These are phyloP conservation scores for Mystacides longicornis DNA, from an alignment of 2,888 invertebrate species.

Conservation along the genomic window DNA sequence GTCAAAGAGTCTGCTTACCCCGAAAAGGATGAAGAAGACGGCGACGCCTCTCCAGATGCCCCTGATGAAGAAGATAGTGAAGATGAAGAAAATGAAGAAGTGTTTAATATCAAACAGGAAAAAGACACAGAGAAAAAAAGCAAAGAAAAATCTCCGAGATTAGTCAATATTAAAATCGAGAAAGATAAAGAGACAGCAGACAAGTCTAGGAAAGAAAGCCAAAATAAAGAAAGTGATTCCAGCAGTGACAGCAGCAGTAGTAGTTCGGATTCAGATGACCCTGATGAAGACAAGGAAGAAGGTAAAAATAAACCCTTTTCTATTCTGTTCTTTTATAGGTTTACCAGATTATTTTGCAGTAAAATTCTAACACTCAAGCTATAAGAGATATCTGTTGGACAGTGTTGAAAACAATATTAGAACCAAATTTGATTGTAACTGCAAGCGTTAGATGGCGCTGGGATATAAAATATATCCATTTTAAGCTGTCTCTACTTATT, in stretches of 20 bases:
- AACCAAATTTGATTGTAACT: no score
- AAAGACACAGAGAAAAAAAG: conserved; percentile 5
- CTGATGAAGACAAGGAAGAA: background rate
- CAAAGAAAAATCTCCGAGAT: background rate
- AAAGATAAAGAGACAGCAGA: background rate
- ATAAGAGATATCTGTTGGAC: no score
- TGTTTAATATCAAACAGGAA: conserved; percentile 9
- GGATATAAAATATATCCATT: no score
- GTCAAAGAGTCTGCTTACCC: background rate
- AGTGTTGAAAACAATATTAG: no score
- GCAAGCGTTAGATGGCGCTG: no score
- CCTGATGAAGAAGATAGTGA: conserved; percentile 6
- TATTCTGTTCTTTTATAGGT: no score
- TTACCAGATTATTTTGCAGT: no score
- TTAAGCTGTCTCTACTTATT: no score
- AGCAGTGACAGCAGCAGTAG: background rate
- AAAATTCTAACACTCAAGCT: no score
- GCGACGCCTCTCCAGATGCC: background rate
- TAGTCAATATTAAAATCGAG: background rate
- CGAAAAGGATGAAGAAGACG: conserved; percentile 1
- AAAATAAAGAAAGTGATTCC: background rate
- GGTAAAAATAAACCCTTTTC: no score
- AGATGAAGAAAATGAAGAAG: background rate
- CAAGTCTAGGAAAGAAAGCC: no score
- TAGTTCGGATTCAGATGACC: conserved; percentile 7